A percentile compares a stretch with the other conserved stretches of the same genome.
phyloP scores from a whole-genome alignment of 2,888 invertebrate genomes.

The Drosophila meridiana region DNA sequence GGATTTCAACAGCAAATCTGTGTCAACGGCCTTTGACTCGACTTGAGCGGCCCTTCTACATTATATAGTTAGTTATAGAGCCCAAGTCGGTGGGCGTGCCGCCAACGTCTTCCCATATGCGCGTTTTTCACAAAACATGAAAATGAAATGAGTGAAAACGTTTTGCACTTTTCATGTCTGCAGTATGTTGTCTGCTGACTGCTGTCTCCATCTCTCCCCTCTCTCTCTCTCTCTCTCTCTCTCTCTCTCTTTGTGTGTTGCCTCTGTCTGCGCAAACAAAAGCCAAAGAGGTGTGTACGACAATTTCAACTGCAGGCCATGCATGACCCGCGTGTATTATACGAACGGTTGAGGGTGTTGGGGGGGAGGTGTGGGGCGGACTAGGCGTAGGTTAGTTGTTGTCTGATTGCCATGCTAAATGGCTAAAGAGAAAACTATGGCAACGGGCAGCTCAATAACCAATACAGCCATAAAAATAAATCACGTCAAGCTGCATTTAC shows the following conservation, averaged over 20 bases:
- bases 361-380: not conserved
- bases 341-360: not conserved
- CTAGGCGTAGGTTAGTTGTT: slow-evolving; percentile 39
- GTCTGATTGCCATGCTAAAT: slow-evolving; percentile 76
- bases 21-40: slow-evolving; percentile 72
- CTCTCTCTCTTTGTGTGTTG: not conserved
- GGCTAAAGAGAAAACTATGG: slow-evolving; percentile 57
- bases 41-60: slow-evolving; percentile 54
- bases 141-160: slow-evolving; percentile 75
- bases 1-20: slow-evolving; percentile 52
- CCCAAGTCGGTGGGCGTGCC: slow-evolving; percentile 57
- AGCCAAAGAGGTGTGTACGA: slow-evolving; percentile 67
- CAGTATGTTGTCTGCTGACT: not conserved
- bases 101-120: slow-evolving; percentile 39
- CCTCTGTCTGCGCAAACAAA: slow-evolving; percentile 51
- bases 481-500: not conserved
- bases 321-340: slow-evolving; percentile 69
- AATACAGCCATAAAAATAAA: slow-evolving; percentile 35
- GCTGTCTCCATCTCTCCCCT: not conserved
- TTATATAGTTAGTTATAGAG: slow-evolving; percentile 6
- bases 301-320: slow-evolving; percentile 70
- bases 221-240: slow-evolving; percentile 12
- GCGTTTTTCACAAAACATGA: slow-evolving; percentile 71
- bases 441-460: slow-evolving; percentile 38
- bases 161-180: slow-evolving; percentile 52